Conservation (phyloP, 2,888 invertebrate genomes). For the Dynastes tityus region DNA sequence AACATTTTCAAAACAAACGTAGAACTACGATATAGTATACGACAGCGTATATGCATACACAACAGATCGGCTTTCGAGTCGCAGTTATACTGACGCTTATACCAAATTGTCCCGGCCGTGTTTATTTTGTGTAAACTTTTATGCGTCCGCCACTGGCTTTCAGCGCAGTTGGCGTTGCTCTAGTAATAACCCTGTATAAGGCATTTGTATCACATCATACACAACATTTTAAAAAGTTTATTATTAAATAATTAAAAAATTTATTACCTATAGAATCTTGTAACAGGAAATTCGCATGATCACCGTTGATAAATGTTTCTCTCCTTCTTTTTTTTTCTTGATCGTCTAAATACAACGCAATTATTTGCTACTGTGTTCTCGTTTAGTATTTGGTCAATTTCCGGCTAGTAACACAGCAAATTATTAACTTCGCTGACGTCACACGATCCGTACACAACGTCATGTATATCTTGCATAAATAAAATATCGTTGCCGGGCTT, state of each 20-base stretch:
- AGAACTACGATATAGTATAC: too few relatives aligned
- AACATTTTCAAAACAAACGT: too few relatives aligned
- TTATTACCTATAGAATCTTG: not conserved
- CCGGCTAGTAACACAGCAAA: constrained; percentile 42
- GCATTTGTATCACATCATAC: not conserved
- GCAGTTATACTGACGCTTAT: too few relatives aligned
- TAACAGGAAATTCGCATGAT: constrained; percentile 45
- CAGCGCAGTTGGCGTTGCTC: too few relatives aligned
- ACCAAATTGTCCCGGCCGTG: too few relatives aligned
- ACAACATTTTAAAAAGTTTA: not conserved
- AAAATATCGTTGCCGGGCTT: constrained; percentile 1
- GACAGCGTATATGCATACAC: too few relatives aligned
- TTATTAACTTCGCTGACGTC: constrained; percentile 46
- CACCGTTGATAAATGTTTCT: constrained; percentile 22
- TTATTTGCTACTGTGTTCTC: not conserved
- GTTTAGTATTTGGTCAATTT: constrained; percentile 27
- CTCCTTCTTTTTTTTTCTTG: constrained; percentile 3
- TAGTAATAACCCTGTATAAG: not conserved
- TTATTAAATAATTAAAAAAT: constrained; percentile 1
- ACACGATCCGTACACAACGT: not conserved
- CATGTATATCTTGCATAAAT: not conserved
- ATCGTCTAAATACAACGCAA: constrained; percentile 7
- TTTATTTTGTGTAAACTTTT: too few relatives aligned
- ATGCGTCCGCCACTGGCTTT: too few relatives aligned
- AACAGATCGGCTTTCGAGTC: too few relatives aligned